Evolutionary conservation across 2,888 invertebrate genomes (phyloP).

Genomic region (Limnephilus marmoratus): DNA sequence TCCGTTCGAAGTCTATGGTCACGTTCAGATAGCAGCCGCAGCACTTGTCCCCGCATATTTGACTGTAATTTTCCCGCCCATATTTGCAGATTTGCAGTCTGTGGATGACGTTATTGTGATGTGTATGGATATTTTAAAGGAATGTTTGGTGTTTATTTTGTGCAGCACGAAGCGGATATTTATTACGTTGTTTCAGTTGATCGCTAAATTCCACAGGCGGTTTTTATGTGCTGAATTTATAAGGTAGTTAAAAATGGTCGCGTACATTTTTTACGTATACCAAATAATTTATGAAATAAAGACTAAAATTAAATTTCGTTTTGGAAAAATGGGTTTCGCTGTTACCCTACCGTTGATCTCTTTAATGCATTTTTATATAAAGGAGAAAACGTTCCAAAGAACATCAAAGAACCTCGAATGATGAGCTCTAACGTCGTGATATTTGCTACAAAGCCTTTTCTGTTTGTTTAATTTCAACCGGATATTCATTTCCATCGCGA

Average conservation of each 20-base stretch:
- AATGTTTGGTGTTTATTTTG: constrained; percentile 1
- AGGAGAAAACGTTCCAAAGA: no score
- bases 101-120: constrained; percentile 29
- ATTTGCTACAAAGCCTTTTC: no score
- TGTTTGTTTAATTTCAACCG: no score
- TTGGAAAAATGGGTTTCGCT: no score
- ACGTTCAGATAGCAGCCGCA: constrained; percentile 55
- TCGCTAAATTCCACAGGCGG: neutral
- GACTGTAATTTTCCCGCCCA: constrained; percentile 54
- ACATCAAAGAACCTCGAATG: neutral
- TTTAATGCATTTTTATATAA: no score
- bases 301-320: neutral
- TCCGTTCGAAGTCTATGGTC: constrained; percentile 63
- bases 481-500: no score
- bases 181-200: neutral
- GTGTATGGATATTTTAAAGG: neutral
- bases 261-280: neutral
- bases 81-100: neutral
- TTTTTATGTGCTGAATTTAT: neutral
- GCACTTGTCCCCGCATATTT: constrained; percentile 58
- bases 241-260: neutral
- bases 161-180: neutral
- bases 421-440: neutral
- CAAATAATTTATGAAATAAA: neutral
- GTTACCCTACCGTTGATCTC: no score